Evolutionary conservation across 2,113 vertebrate genomes (phyloP), one percentile per base, ranked within the genome.

Genomic region (Atlantisia rogersi): DNA sequence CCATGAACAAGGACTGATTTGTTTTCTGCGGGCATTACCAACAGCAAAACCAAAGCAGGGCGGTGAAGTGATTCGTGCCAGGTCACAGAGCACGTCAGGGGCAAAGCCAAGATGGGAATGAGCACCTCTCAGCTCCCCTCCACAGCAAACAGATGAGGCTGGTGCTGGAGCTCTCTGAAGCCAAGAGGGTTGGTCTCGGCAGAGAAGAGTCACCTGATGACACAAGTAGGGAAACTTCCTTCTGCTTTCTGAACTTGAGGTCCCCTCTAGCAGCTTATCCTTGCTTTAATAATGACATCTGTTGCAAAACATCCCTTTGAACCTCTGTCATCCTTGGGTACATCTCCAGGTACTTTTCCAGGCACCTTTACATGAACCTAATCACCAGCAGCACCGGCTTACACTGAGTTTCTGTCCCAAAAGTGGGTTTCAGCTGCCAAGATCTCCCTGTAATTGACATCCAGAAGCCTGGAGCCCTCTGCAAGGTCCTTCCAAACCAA

Each of bases 1-100:
- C 90, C 1, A 12, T 21, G 95, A 95, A 90, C 87, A 94, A 91
- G 88, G 92, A 11, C 39, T 13, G 88, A 29, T 87, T 87, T 93
- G 88, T 94, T 94, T 79, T 68, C 75, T 76, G 68, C 62, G 69
- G 74, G 65, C 9, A 0, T 70, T 88, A 5, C 0, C 5, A 68
- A 50, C 29, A 83, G 80, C 2, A 58, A 93, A 92, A 95, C 73
- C 15, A 4, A 96, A 94, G 94, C 80, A 69, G 92, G 90, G 62
- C 1, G 0, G 73, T 60, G 58, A 82, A 44, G 44, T 55, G 86
- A 58, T 92, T 94, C 88, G 88, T 89, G 92, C 88, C 90, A 95
- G 83, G 88, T 86, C 88, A 95, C 75, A 75, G 92, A 86, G 68
- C 85, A 80, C 1, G 0, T 12, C 20, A 6, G 55, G 63, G 74